Evolutionary conservation across 2,113 vertebrate species (phyloP).

Genomic region (Protomyctophum bolini): DNA sequence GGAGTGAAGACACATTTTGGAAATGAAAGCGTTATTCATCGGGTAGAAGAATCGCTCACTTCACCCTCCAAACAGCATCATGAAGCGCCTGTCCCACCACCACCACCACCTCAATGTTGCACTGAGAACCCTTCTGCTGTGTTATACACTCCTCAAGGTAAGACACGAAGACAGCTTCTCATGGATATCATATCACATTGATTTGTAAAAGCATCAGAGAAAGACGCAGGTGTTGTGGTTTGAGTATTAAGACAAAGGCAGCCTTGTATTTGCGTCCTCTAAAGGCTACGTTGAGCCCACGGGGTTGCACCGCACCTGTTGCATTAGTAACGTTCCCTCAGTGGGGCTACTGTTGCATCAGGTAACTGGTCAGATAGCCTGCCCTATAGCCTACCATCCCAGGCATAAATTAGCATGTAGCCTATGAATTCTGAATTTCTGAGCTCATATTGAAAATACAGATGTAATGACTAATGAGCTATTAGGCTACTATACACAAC

Average conservation of each 20-base stretch:
- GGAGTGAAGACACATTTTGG: slow-evolving; percentile 14
- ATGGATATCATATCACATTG: no score
- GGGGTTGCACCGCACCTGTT: not conserved
- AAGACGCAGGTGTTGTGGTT: not conserved
- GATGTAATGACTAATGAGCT: no score
- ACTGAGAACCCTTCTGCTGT: slow-evolving; percentile 41
- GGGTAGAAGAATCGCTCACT: slow-evolving; percentile 2
- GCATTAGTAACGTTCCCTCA: no score
- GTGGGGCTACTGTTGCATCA: not conserved
- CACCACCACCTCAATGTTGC: slow-evolving; percentile 5
- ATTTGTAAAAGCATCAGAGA: not conserved
- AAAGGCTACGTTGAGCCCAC: no score
- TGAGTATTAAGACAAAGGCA: not conserved
- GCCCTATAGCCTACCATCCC: not conserved
- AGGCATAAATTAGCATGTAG: no score
- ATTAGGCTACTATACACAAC: no score
- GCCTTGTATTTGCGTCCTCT: no score
- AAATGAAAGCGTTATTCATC: slow-evolving; percentile 36
- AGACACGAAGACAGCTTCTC: not conserved
- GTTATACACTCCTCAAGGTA: slow-evolving; percentile 50
- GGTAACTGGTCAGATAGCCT: not conserved
- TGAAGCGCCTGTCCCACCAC: slow-evolving; percentile 41
- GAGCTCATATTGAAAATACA: no score
- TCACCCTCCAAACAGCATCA: slow-evolving; percentile 21
- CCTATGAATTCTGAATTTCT: no score